Conservation (phyloP, 2,888 invertebrate species). For the Ceraclea dissimilis region DNA sequence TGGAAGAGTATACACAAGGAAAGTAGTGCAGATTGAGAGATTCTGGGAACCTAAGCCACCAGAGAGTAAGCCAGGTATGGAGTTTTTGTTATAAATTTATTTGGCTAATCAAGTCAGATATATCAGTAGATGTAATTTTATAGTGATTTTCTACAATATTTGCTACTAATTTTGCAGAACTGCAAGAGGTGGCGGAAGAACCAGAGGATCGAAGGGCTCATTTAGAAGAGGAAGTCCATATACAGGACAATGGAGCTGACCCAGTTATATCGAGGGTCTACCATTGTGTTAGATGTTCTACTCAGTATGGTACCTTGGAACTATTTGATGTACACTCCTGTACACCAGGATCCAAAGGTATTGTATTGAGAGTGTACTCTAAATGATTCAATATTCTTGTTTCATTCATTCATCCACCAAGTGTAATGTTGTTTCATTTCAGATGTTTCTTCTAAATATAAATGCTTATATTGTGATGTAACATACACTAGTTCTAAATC, state of each 20-base stretch:
- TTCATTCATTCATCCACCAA: background rate
- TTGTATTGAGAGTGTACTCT: constrained; percentile 1
- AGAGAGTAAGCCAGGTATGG: constrained; percentile 8
- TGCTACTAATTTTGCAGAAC: background rate
- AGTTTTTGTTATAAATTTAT: no score
- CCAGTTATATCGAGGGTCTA: constrained; percentile 33
- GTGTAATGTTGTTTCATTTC: no score
- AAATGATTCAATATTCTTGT: background rate
- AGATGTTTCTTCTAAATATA: constrained; percentile 33
- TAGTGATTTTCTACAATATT: no score
- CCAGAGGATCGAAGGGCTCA: constrained; percentile 18
- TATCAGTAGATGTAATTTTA: no score
- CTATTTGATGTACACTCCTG: constrained; percentile 43
- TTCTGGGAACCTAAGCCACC: constrained; percentile 40
- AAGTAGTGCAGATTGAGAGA: constrained; percentile 52
- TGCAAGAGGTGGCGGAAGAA: background rate
- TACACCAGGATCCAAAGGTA: constrained; percentile 20
- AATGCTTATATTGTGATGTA: constrained; percentile 43
- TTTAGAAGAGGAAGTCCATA: constrained; percentile 26
- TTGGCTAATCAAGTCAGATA: no score
- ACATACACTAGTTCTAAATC: constrained; percentile 48
- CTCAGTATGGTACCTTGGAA: constrained; percentile 39
- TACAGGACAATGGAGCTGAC: constrained; percentile 25
- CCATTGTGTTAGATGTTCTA: constrained; percentile 41
- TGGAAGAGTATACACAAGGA: constrained; percentile 43